Evolutionary conservation across 2,888 invertebrate genomes (phyloP), one percentile per base, ranked within the genome.

Genomic region (Drosophila meridiana): DNA sequence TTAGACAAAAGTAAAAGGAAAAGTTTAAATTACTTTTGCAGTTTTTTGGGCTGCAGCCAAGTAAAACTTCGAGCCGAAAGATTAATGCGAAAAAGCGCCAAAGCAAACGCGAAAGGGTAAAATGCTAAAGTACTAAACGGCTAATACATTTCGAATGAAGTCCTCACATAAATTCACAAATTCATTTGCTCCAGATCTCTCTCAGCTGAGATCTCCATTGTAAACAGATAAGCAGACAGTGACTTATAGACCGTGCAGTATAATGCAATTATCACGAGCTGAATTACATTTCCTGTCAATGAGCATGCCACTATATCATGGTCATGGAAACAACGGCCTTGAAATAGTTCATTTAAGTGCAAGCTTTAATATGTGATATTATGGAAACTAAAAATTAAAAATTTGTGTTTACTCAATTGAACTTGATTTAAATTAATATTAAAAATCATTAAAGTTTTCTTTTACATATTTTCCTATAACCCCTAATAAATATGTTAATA

Each of bases 1-100:
- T 68, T 73, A 77, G 80, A 74, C 75, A 80, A 75, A 82, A 76
- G 88, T 80, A 86, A 88, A 83, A 83, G 83, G 69, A 78, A 85
- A 86, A 86, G 85, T 86, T 86, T 86, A 86, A 86, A 86, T 86
- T 86, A 86, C 88, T 86, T 86, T 86, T 61, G 68, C 74, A 82
- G 67, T 67, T 69, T 75, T 73, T 66, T 68, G 78, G 78, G 58
- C 57, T 48, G 38, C 64, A 56, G 80, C 70, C 67, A 80, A 68
- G 71, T 71, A 64, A 83, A 80, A 76, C 56, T 78, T 75, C 67
- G 56, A 63, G 71, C 69, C 78, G 65, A 69, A 74, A 88, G 88
- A 85, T 88, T 88, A 85, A 85, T 85, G 85, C 71, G 65, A 56
- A 66, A 66, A 73, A 81, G 78, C 83, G 53, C 53, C 48, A 74